Evolutionary conservation across 2,113 vertebrate species (phyloP).

Genomic region (Turnix velox): DNA sequence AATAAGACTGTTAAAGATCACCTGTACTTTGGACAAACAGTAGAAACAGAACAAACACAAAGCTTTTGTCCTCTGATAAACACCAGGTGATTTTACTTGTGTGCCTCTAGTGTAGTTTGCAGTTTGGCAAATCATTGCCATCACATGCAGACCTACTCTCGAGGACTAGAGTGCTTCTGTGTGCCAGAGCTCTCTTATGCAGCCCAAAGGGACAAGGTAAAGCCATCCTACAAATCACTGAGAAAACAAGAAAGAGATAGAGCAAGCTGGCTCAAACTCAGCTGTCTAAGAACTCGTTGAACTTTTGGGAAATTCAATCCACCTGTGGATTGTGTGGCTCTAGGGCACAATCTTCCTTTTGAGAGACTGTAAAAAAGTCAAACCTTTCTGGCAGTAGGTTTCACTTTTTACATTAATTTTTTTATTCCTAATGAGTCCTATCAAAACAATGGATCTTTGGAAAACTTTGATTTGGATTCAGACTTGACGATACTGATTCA

Average conservation of each 20-base stretch:
- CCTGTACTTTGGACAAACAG: constrained; percentile 10
- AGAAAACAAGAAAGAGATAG: not conserved
- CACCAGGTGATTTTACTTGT: not conserved
- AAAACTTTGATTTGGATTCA: not conserved
- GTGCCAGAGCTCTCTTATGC: not conserved
- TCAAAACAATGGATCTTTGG: not conserved
- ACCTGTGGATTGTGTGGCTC: not conserved
- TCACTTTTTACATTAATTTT: not conserved
- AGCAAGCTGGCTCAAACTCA: not conserved
- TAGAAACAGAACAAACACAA: not conserved
- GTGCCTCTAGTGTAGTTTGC: not conserved
- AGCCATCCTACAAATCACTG: not conserved
- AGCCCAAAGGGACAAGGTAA: not conserved
- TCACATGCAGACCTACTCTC: not conserved
- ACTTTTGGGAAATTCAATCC: not conserved
- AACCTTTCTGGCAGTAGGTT: not conserved
- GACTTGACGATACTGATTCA: not conserved
- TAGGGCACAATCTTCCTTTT: not conserved
- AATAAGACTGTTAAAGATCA: not conserved
- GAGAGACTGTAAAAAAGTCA: not conserved
- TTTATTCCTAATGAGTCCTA: not conserved
- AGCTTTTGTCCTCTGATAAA: not conserved
- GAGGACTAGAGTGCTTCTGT: not conserved
- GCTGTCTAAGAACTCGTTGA: not conserved
- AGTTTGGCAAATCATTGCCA: not conserved